Base-by-base conservation (phyloP, 2,113 vertebrate genomes). In the Lathamus discolor region DNA sequence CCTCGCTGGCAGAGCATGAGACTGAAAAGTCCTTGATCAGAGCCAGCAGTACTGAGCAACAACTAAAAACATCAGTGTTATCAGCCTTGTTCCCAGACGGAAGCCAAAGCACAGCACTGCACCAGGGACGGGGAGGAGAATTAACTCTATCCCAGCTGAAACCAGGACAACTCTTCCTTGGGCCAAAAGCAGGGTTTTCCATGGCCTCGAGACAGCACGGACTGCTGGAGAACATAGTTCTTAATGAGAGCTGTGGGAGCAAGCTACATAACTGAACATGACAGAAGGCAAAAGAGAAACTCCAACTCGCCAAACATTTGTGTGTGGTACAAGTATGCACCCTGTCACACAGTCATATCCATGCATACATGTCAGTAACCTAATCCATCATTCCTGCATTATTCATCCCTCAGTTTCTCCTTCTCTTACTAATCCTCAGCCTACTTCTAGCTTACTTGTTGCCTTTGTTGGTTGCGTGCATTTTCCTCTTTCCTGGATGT, bases 381-480 rank as follows among this genome's bases (percentile, higher is more conserved):
- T 63, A 49, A 0, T 82, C 61, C 33, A 18, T 84, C 2, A 2
- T 77, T 77, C 44, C 66, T 8, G 0, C 31, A 6, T 16, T 93
- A 51, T 72, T 88, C 23, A 55, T 51, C 20, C 43, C 22, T 63
- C 35, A 44, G 0, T 20, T 86, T 88, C 85, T 85, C 11, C 22
- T 46, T 89, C 73, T 74, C 31, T 57, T 48, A 11, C 24, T 76
- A 73, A 52, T 44, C 19, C 48, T 13, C 23, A 68, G 11, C 13
- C 18, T 55, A 25, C 12, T 84, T 83, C 23, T 67, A n/a, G 24
- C 23, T 79, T 90, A 14, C 17, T 82, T 82, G 43, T 93, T 74
- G 41, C 61, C 3, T 0, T 31, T 3, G 2, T 57, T 55, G 10
- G 7, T 37, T 77, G 33, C 3, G 0, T 76, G n/a, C 5, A 1